Conservation (phyloP, 1,140 invertebrate genomes). For the Sarcophaga peregrina region DNA sequence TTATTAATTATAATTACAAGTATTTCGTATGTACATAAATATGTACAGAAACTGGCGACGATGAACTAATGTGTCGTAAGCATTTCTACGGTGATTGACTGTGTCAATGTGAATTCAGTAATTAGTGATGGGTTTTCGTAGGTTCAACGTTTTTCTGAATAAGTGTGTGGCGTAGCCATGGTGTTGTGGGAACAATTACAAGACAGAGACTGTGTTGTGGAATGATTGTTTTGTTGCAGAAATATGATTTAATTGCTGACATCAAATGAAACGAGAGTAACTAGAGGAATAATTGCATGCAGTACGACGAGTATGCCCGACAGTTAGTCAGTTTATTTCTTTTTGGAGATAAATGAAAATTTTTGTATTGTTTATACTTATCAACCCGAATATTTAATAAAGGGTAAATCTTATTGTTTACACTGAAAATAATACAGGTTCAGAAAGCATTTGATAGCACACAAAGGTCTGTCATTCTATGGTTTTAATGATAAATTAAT, state of each 20-base stretch:
- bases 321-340: no score
- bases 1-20: no score
- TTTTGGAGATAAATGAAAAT: no score
- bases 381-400: not conserved
- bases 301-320: no score
- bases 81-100: not conserved
- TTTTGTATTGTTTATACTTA: not conserved
- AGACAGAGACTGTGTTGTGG: not conserved
- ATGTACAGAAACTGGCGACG: no score
- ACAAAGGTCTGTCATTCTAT: no score
- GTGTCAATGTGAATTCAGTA: conserved; percentile 11
- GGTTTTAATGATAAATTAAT: no score
- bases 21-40: no score
- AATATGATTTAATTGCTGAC: conserved; percentile 22
- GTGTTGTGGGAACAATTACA: not conserved
- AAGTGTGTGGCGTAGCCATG: not conserved
- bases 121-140: not conserved
- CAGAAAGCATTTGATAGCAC: no score
- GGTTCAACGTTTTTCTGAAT: not conserved
- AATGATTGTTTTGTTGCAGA: not conserved
- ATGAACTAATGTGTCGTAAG: no score
- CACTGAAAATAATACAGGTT: no score
- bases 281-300: not conserved
- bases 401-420: no score
- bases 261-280: not conserved